Base-by-base conservation (phyloP, 2,113 vertebrate species). In the Erythrolamprus reginae region DNA sequence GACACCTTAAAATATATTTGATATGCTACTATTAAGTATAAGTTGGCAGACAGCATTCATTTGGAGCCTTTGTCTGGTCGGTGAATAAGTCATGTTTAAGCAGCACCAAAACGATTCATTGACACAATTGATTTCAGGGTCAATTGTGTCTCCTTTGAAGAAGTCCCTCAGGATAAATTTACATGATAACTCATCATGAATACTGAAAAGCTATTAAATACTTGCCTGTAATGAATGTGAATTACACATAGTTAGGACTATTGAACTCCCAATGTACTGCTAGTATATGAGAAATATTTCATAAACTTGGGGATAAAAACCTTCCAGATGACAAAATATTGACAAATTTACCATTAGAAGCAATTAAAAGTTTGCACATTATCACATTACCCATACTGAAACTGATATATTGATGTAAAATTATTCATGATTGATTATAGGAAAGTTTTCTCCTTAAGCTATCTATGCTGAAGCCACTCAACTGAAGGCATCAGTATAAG, bases 151-250 rank as follows among this genome's bases (percentile, higher is more conserved):
- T 53, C 85, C 85, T 88, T 87, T 87, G 65, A 90, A 90, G 70
- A 92, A 90, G 47, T 92, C 89, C 70, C 55, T 88, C 12, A 48
- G 77, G 84, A 90, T 53, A 90, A 88, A 92, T 92, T 87, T 92
- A 88, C 89, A 90, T 92, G 91, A 87, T 88, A 84, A 77, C 48
- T 90, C 77, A 90, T 88, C 91, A 88, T 84, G 89, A 65, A 90
- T 88, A 88, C 55, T 84, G 86, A 88, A 90, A 84, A 92, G 89
- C 77, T 77, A 90, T 88, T 92, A 84, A 4, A 84, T 52, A 86
- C 28, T 42, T 92, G 10, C n/a, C n/a, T 88, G 38, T 90, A 84
- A 92, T 92, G 56, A 92, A 92, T 87, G 21, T 90, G 89, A 88
- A 58, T 48, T 88, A 48, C 38, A 84, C 33, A 70, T 17, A 26